Percentiles rank a stretch among this genome's conserved stretches.
phyloP scores from a whole-genome alignment of 2,797 vertebrate species.

The Myripristis jacobus region DNA sequence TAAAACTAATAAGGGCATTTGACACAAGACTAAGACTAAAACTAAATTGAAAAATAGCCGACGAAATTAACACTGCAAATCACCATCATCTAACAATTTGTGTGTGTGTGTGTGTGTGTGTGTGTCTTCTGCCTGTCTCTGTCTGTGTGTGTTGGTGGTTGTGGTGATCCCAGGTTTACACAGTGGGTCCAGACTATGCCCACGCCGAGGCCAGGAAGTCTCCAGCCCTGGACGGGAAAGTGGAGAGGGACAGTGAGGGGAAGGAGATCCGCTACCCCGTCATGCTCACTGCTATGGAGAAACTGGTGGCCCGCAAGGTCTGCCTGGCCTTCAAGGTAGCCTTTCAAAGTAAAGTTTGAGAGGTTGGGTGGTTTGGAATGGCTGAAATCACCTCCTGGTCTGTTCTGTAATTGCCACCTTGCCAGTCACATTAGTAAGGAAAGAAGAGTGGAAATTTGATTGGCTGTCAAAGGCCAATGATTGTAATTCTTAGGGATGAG shows the following conservation, averaged over 20 bases:
- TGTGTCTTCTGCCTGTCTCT: background rate
- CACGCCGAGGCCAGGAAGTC: conserved; percentile 98
- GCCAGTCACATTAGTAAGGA: too few species aligned
- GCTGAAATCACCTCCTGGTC: too few species aligned
- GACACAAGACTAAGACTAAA: too few species aligned
- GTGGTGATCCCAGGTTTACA: conserved; percentile 89
- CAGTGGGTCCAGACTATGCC: conserved; percentile 97
- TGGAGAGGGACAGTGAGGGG: conserved; percentile 97
- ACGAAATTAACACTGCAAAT: too few species aligned
- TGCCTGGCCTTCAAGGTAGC: conserved; percentile 96
- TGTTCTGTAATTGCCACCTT: too few species aligned
- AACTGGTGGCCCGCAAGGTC: conserved; percentile 97
- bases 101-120: background rate
- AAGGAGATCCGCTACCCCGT: conserved; percentile 99
- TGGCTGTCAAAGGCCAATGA: too few species aligned
- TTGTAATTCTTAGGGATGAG: too few species aligned
- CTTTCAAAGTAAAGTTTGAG: background rate
- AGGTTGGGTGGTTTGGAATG: too few species aligned
- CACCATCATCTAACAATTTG: background rate
- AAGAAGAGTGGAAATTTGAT: too few species aligned
- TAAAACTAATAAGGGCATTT: too few species aligned
- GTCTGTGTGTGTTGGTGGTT: background rate
- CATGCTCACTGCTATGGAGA: conserved; percentile 99
- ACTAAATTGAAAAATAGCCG: too few species aligned
- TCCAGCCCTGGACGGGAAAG: conserved; percentile 96